Percentiles rank a stretch among this genome's conserved stretches.
Conservation (phyloP, 2,113 vertebrate genomes). For the Propithecus coquereli region DNA sequence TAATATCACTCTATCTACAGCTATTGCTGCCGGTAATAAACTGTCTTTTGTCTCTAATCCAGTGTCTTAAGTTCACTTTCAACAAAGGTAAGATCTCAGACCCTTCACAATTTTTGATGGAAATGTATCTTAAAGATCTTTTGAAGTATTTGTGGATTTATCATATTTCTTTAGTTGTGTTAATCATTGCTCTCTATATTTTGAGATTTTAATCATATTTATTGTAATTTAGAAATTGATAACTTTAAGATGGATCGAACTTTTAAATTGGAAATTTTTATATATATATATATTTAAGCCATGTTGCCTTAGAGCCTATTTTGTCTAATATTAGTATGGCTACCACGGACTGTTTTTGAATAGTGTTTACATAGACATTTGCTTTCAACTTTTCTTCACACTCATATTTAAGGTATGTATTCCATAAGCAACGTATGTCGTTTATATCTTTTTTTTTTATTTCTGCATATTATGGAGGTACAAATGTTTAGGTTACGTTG, state of each 20-base stretch:
- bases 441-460: background rate
- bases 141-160: background rate
- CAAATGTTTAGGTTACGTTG: too few relatives aligned
- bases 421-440: background rate
- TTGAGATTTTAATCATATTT: background rate
- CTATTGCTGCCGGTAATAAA: background rate
- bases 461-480: too few relatives aligned
- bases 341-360: background rate
- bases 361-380: background rate
- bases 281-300: background rate
- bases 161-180: background rate
- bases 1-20: background rate
- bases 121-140: background rate
- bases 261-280: background rate
- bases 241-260: background rate
- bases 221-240: background rate
- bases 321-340: background rate
- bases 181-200: background rate
- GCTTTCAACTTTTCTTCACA: background rate
- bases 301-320: background rate
- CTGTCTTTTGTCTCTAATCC: background rate
- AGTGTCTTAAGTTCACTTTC: background rate
- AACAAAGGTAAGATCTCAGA: background rate
- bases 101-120: background rate
- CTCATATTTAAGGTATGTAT: background rate